A percentile compares a stretch with the other conserved stretches of the same genome.
These are phyloP conservation scores for Sebastes cheni DNA, from an alignment of 2,797 vertebrate genomes.

Conservation along the genomic window DNA sequence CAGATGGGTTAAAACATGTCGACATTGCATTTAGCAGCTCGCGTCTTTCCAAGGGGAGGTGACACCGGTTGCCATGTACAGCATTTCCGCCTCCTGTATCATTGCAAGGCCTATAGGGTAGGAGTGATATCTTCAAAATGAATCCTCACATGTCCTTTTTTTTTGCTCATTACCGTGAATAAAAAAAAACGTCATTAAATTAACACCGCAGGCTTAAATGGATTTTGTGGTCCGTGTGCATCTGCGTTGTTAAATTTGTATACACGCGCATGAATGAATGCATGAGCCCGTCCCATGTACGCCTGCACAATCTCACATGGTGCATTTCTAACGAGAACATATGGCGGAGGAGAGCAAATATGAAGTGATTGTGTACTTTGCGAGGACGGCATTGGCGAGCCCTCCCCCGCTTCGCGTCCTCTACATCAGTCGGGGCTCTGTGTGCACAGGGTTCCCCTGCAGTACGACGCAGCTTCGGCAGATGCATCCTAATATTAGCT, in stretches of 20 bases:
- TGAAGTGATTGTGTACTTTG: conserved; percentile 16
- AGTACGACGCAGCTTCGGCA: background rate
- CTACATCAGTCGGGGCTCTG: conserved; percentile 31
- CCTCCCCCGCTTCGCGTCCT: background rate
- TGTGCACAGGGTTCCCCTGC: background rate
- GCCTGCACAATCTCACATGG: background rate
- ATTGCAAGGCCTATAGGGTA: background rate
- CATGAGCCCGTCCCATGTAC: background rate
- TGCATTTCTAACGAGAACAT: conserved; percentile 45
- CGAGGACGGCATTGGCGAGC: background rate
- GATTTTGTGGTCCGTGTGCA: background rate
- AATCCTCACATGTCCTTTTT: background rate
- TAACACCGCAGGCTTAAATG: conserved; percentile 12
- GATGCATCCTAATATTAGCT: conserved; percentile 1
- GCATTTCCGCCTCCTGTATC: background rate
- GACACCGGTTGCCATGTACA: background rate
- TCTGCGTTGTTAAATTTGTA: background rate
- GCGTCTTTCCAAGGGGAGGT: background rate
- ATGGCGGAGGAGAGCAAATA: conserved; percentile 32
- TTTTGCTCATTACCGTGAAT: background rate
- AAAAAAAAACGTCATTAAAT: conserved; percentile 16
- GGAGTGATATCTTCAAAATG: background rate
- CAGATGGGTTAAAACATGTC: background rate
- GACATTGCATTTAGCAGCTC: background rate
- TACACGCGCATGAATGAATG: background rate